Percentiles rank a stretch among this genome's conserved stretches.
Conservation (phyloP, 2,888 invertebrate genomes). For the Aethes cnicana region DNA sequence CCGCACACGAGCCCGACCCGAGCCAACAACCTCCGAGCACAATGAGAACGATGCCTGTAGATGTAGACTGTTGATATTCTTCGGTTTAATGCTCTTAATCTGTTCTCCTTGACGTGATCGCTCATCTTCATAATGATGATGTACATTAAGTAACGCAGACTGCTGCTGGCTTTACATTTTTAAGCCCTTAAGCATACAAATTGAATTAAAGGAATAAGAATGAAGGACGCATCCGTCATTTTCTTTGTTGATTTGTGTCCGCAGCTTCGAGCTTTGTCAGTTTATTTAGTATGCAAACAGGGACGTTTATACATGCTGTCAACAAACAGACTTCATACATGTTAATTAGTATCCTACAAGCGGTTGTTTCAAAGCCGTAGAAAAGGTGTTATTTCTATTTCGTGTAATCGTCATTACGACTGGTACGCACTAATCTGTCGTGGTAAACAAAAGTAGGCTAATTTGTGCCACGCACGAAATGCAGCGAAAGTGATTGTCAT, state of each 20-base stretch:
- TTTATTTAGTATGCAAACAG: conserved; percentile 29
- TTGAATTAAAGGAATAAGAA: conserved; percentile 15
- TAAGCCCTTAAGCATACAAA: not conserved
- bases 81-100: conserved; percentile 11
- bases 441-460: conserved; percentile 23
- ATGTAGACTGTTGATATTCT: conserved; percentile 22
- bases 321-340: conserved; percentile 24
- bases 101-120: conserved; percentile 16
- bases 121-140: conserved; percentile 21
- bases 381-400: conserved; percentile 29
- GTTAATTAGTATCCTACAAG: conserved; percentile 17
- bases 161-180: no score
- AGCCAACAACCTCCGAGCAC: conserved; percentile 44
- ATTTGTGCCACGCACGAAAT: conserved; percentile 28
- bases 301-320: conserved; percentile 21
- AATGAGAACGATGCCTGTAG: conserved; percentile 25
- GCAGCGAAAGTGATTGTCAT: conserved; percentile 9
- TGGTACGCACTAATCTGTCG: conserved; percentile 21
- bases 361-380: conserved; percentile 20
- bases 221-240: conserved; percentile 20
- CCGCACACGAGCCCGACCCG: conserved; percentile 57
- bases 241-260: conserved; percentile 27
- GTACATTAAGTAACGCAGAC: conserved; percentile 4
- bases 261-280: conserved; percentile 26
- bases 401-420: conserved; percentile 25